Percentiles rank a stretch among this genome's conserved stretches.
Conservation (phyloP, 2,888 invertebrate genomes). For the Hydriomena furcata region DNA sequence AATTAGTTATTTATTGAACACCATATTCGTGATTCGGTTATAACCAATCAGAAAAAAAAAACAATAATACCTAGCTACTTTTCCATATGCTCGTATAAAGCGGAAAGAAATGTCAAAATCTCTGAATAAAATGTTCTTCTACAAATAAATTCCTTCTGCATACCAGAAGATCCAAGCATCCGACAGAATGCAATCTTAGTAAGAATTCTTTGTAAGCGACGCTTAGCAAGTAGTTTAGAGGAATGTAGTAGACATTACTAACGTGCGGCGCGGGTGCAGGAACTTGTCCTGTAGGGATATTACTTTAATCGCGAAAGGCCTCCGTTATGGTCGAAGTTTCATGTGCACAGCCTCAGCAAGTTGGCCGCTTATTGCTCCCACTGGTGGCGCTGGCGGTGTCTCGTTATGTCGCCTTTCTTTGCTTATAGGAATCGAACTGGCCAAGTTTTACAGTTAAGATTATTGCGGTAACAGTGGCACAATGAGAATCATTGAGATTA, state of each 20-base stretch:
- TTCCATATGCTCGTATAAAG: too few species aligned
- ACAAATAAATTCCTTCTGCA: slow-evolving; percentile 6
- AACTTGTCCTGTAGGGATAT: slow-evolving; percentile 58
- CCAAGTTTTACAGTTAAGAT: slow-evolving; percentile 24
- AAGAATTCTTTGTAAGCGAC: slow-evolving; percentile 29
- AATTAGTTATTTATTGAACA: too few species aligned
- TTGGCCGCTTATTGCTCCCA: slow-evolving; percentile 57
- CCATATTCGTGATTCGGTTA: too few species aligned
- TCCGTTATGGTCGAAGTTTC: slow-evolving; percentile 66
- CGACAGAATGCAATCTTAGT: slow-evolving; percentile 28
- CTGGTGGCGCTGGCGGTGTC: slow-evolving; percentile 42
- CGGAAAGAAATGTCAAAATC: background rate
- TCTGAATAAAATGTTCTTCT: slow-evolving; percentile 9
- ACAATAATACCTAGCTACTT: too few species aligned
- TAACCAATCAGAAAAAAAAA: too few species aligned
- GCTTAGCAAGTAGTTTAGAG: slow-evolving; percentile 53
- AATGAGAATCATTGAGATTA: slow-evolving; percentile 11
- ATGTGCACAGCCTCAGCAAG: slow-evolving; percentile 38
- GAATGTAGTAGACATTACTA: slow-evolving; percentile 53
- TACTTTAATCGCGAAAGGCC: slow-evolving; percentile 69
- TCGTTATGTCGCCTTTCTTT: slow-evolving; percentile 46
- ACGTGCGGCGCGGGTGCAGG: slow-evolving; percentile 43
- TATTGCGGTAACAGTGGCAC: slow-evolving; percentile 14
- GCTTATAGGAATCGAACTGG: slow-evolving; percentile 37
- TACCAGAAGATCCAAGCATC: slow-evolving; percentile 11